Conservation (phyloP, 2,113 vertebrate species). For the Danio rerio region DNA sequence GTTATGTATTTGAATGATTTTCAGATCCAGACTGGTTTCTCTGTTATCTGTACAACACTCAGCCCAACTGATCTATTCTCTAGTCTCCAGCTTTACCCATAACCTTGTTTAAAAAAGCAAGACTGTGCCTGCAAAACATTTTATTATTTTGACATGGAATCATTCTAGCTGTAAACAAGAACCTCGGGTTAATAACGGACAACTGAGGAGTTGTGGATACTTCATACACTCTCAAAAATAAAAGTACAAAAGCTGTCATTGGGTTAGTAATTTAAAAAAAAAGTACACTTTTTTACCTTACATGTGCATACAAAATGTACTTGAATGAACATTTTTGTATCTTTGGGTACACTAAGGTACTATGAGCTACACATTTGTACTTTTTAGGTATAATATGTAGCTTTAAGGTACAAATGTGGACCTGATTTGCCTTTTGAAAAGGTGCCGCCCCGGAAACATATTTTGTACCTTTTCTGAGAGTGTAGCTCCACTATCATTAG, state of each 20-base stretch:
- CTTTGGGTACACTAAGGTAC: too few relatives aligned
- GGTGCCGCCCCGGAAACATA: too few relatives aligned
- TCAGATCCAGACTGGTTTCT: slow-evolving; percentile 25
- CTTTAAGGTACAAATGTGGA: too few relatives aligned
- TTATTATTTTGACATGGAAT: slow-evolving; percentile 24
- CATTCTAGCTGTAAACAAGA: slow-evolving; percentile 29
- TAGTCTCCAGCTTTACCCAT: neutral
- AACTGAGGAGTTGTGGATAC: neutral
- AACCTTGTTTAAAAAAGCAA: slow-evolving; percentile 20
- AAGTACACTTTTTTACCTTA: too few relatives aligned
- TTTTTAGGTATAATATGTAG: too few relatives aligned
- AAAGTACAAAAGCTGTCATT: too few relatives aligned
- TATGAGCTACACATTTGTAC: too few relatives aligned
- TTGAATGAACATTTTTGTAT: too few relatives aligned
- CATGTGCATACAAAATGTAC: too few relatives aligned
- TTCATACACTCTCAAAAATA: neutral
- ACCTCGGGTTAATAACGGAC: neutral
- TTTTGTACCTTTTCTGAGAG: too few relatives aligned
- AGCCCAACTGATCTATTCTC: slow-evolving; percentile 15
- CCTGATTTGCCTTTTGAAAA: too few relatives aligned
- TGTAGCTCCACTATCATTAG: neutral
- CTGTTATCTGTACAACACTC: slow-evolving; percentile 14
- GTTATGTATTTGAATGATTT: slow-evolving; percentile 22
- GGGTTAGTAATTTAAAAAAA: too few relatives aligned
- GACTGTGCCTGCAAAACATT: slow-evolving; percentile 4